Percentiles rank a stretch among this genome's conserved stretches.
phyloP scores from a whole-genome alignment of 1,140 invertebrate species.

The Leucophenga varia region DNA sequence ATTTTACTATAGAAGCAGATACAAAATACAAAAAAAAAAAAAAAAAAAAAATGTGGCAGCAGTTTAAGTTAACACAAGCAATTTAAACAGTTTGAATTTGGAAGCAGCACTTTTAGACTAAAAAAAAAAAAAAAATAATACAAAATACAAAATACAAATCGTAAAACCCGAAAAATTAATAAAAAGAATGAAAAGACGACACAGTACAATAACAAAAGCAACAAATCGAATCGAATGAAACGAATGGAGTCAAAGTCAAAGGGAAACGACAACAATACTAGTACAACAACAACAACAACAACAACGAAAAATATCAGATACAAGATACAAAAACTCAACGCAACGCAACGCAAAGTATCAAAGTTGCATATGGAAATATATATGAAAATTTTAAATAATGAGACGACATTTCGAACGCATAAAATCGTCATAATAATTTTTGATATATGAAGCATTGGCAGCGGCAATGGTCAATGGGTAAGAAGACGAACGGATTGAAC shows the following conservation, averaged over 20 bases:
- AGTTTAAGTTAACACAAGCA: no score
- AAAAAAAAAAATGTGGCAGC: not conserved
- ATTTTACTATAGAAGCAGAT: slow-evolving; percentile 21
- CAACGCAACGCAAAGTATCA: no score
- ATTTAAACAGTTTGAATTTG: no score
- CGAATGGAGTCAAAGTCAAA: no score
- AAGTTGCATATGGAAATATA: slow-evolving; percentile 3
- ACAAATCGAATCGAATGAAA: no score
- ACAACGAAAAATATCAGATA: slow-evolving; percentile 4
- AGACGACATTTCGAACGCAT: slow-evolving; percentile 57
- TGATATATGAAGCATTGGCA: slow-evolving; percentile 55
- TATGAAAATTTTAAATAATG: slow-evolving; percentile 52
- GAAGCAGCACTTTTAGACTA: no score
- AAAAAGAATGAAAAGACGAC: no score
- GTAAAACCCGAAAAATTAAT: not conserved
- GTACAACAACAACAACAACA: slow-evolving; percentile 2
- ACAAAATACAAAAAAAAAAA: not conserved
- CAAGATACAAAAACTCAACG: no score
- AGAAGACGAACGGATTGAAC: not conserved
- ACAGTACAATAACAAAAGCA: no score
- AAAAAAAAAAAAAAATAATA: not conserved
- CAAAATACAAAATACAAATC: slow-evolving; percentile 6
- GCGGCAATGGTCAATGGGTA: slow-evolving; percentile 21
- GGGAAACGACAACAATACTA: no score
- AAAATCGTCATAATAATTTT: slow-evolving; percentile 57